phyloP scores from a whole-genome alignment of 2,888 invertebrate genomes.

The Meghimatium bilineatum region DNA sequence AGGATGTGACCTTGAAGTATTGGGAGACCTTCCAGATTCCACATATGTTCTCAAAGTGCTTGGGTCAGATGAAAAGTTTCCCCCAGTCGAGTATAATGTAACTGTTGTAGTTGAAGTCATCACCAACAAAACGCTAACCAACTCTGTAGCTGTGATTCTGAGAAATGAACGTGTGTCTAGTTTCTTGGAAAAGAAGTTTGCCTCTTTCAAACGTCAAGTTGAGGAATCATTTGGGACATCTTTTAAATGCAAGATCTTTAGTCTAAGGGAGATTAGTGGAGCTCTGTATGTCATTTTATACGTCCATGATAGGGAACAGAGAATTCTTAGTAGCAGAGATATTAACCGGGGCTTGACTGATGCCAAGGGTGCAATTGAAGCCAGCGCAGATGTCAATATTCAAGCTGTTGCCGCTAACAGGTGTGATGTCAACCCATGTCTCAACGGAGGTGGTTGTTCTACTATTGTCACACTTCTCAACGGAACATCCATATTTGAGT shows the following conservation, averaged over 20 bases:
- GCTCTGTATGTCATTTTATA: constrained; percentile 69
- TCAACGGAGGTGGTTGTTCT: constrained; percentile 76
- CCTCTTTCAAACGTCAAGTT: constrained; percentile 45
- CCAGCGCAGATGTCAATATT: constrained; percentile 57
- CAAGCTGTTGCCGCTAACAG: constrained; percentile 58
- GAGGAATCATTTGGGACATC: constrained; percentile 46
- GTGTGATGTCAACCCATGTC: constrained; percentile 82
- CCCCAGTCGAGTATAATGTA: constrained; percentile 86
- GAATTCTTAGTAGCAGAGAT: constrained; percentile 31
- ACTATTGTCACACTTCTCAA: constrained; percentile 58
- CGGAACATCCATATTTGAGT: constrained; percentile 81
- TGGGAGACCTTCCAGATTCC: neutral
- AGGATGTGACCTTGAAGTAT: constrained; percentile 87
- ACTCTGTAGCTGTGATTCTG: constrained; percentile 87
- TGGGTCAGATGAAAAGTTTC: constrained; percentile 89
- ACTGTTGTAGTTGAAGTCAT: constrained; percentile 89
- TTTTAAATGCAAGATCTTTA: constrained; percentile 50
- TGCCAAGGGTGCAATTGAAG: constrained; percentile 57
- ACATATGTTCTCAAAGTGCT: constrained; percentile 84
- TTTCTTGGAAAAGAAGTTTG: constrained; percentile 87
- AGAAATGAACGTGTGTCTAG: constrained; percentile 85
- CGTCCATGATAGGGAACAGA: constrained; percentile 78
- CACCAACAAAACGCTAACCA: constrained; percentile 88
- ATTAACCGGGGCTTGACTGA: constrained; percentile 47
- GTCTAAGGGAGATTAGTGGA: constrained; percentile 49